Evolutionary conservation across 2,113 vertebrate species (phyloP).

Genomic region (rat (Rattus norvegicus)): GRCr8 NC_086038.1:40237501-40238000

Average conservation of each 20-base stretch:
- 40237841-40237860: neutral
- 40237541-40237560: constrained; percentile 51
- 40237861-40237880: neutral
- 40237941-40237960: neutral
- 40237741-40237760: neutral
- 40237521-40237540: neutral
- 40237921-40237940: neutral
- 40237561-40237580: constrained; percentile 17
- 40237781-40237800: neutral
- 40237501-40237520: constrained; percentile 55
- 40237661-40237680: neutral
- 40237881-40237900: neutral
- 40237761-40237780: neutral
- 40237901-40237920: neutral
- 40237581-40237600: neutral
- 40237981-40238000: neutral
- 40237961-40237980: neutral
- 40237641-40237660: neutral
- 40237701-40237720: neutral
- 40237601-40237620: neutral
- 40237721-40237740: neutral
- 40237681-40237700: neutral
- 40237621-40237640: constrained; percentile 40
- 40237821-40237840: neutral
- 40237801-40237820: neutral